Evolutionary conservation across 1,140 invertebrate species (phyloP).

Genomic region (Drosophila sulfurigaster): DNA sequence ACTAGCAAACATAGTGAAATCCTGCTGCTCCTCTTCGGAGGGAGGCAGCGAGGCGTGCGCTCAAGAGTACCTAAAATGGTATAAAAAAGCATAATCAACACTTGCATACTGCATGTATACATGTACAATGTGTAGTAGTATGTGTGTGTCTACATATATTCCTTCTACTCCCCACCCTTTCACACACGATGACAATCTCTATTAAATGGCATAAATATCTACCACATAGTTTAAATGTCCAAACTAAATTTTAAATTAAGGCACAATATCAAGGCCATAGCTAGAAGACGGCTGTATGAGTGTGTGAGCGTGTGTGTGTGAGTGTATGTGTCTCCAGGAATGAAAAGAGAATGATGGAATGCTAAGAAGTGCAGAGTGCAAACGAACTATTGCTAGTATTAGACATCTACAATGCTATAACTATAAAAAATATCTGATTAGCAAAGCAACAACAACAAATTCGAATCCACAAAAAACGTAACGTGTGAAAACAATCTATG

Average conservation of each 20-base stretch:
- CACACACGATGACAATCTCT: slow-evolving; percentile 71
- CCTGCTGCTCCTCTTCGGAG: slow-evolving; percentile 28
- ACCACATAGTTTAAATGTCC: slow-evolving; percentile 23
- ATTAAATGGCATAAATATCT: slow-evolving; percentile 27
- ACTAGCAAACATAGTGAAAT: slow-evolving; percentile 22
- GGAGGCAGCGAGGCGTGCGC: slow-evolving; percentile 60
- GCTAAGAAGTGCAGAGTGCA: slow-evolving; percentile 3
- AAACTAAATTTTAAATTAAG: slow-evolving; percentile 29
- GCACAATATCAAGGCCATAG: slow-evolving; percentile 42
- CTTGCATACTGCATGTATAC: slow-evolving; percentile 8
- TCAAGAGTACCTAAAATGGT: slow-evolving; percentile 65
- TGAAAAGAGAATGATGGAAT: not conserved
- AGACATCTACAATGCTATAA: slow-evolving; percentile 31
- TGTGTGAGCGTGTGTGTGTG: slow-evolving; percentile 17
- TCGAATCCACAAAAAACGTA: slow-evolving; percentile 77
- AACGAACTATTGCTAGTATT: slow-evolving; percentile 38
- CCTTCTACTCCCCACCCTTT: slow-evolving; percentile 11
- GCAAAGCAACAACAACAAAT: slow-evolving; percentile 61
- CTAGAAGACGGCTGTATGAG: slow-evolving; percentile 22
- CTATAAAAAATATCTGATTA: slow-evolving; percentile 43
- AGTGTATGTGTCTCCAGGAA: slow-evolving; percentile 3
- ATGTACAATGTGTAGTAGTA: slow-evolving; percentile 10
- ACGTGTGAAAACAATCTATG: slow-evolving; percentile 70
- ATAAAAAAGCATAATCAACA: slow-evolving; percentile 30
- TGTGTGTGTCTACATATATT: not conserved